Evolutionary conservation across 2,888 invertebrate genomes (phyloP).

Genomic region (Lasioglossum oenotherae): DNA sequence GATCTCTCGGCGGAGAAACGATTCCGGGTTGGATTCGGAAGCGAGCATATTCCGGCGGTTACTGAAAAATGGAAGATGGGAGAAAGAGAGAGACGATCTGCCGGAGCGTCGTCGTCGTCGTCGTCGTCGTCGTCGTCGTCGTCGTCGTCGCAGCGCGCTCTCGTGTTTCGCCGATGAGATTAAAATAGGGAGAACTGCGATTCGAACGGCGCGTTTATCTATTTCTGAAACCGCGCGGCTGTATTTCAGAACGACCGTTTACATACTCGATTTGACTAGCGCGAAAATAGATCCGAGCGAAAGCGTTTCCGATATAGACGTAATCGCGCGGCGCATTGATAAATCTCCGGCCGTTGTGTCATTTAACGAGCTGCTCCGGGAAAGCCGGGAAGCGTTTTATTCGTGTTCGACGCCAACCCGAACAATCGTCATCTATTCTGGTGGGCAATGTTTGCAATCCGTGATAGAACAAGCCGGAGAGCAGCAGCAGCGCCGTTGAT

Average conservation of each 20-base stretch:
- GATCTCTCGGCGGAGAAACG: background rate
- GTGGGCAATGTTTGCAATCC: background rate
- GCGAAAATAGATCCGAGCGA: conserved; percentile 51
- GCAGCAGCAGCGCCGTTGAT: background rate
- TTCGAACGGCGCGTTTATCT: conserved; percentile 47
- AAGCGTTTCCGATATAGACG: conserved; percentile 38
- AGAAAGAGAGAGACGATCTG: background rate
- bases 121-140: background rate
- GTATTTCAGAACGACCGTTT: conserved; percentile 51
- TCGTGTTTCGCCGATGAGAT: conserved; percentile 23
- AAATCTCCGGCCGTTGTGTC: conserved; percentile 49
- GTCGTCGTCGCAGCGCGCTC: background rate
- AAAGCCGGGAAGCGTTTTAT: background rate
- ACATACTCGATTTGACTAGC: conserved; percentile 51
- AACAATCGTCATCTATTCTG: conserved; percentile 7
- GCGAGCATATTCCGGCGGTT: conserved; percentile 1
- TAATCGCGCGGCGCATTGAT: conserved; percentile 55
- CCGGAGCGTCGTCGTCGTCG: background rate
- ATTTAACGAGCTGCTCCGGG: conserved; percentile 18
- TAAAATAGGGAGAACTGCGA: conserved; percentile 44
- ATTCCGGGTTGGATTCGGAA: background rate
- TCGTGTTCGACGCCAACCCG: background rate
- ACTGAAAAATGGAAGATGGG: conserved; percentile 16
- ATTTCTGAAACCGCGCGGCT: conserved; percentile 41
- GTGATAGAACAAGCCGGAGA: background rate